A percentile compares a stretch with the other conserved stretches of the same genome.
Conservation (phyloP, 2,888 invertebrate genomes). For the Phorcus lineatus region DNA sequence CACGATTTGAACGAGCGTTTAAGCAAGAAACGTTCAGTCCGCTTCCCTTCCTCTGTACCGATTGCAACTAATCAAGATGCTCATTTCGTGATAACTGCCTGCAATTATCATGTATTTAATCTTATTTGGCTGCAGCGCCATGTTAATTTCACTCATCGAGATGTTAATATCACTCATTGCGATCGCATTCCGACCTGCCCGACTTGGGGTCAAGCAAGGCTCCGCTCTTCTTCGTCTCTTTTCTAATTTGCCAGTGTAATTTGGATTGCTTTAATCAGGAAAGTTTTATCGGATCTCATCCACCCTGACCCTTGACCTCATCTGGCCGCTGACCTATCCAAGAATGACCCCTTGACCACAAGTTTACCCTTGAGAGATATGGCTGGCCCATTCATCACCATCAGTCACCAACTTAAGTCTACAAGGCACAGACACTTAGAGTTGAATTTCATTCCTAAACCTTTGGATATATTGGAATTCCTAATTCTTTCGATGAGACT, state of each 20-base stretch:
- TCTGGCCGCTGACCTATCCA: not conserved
- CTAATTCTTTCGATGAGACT: too few relatives aligned
- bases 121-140: not conserved
- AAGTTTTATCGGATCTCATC: not conserved
- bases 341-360: slow-evolving; percentile 7
- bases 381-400: not conserved
- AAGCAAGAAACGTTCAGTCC: too few relatives aligned
- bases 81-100: not conserved
- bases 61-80: too few relatives aligned
- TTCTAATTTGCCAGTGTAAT: slow-evolving; percentile 18
- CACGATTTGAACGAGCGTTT: not conserved
- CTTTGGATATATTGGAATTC: too few relatives aligned
- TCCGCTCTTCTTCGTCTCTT: not conserved
- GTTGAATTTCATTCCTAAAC: too few relatives aligned
- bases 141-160: not conserved
- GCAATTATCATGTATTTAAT: slow-evolving; percentile 7
- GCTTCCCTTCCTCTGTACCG: too few relatives aligned
- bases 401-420: too few relatives aligned
- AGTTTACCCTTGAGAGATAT: not conserved
- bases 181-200: not conserved
- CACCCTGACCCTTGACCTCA: not conserved
- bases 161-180: not conserved
- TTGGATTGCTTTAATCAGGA: slow-evolving; percentile 1
- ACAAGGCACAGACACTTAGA: too few relatives aligned
- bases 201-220: not conserved